Conservation (phyloP, 1,140 invertebrate species). For the Drosophila teissieri region DNA sequence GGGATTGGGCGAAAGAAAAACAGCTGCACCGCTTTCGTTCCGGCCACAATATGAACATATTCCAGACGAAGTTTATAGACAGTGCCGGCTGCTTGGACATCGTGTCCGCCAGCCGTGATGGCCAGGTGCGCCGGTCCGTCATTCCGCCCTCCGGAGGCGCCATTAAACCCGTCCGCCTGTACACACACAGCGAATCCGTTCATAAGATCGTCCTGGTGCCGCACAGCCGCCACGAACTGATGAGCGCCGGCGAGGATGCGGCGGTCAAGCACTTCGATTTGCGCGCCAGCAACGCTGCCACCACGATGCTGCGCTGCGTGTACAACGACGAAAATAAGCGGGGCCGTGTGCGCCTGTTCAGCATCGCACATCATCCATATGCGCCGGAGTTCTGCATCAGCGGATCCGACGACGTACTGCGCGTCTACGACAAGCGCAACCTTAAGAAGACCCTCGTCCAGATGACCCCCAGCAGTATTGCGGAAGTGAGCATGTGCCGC, state of each 20-base stretch:
- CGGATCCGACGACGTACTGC: slow-evolving; percentile 88
- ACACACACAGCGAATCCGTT: slow-evolving; percentile 67
- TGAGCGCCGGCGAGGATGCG: slow-evolving; percentile 96
- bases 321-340: slow-evolving; percentile 13
- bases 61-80: slow-evolving; percentile 91
- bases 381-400: slow-evolving; percentile 93
- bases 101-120: slow-evolving; percentile 94
- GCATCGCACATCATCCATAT: slow-evolving; percentile 93
- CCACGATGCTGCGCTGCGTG: slow-evolving; percentile 35
- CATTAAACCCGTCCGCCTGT: slow-evolving; percentile 54
- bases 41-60: slow-evolving; percentile 94
- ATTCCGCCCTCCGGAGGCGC: slow-evolving; percentile 67
- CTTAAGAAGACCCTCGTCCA: slow-evolving; percentile 84
- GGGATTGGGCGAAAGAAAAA: slow-evolving; percentile 94
- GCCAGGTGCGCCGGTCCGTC: slow-evolving; percentile 88
- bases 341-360: slow-evolving; percentile 90
- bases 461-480: slow-evolving; percentile 84
- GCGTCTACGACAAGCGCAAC: slow-evolving; percentile 90
- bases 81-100: slow-evolving; percentile 90
- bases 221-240: slow-evolving; percentile 91
- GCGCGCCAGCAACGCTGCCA: slow-evolving; percentile 85
- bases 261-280: slow-evolving; percentile 93
- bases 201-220: slow-evolving; percentile 82
- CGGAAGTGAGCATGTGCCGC: slow-evolving; percentile 51
- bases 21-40: slow-evolving; percentile 88